Percentiles rank a stretch among this genome's conserved stretches.
Conservation (phyloP, 2,113 vertebrate species). For the Megatriorchis doriae region DNA sequence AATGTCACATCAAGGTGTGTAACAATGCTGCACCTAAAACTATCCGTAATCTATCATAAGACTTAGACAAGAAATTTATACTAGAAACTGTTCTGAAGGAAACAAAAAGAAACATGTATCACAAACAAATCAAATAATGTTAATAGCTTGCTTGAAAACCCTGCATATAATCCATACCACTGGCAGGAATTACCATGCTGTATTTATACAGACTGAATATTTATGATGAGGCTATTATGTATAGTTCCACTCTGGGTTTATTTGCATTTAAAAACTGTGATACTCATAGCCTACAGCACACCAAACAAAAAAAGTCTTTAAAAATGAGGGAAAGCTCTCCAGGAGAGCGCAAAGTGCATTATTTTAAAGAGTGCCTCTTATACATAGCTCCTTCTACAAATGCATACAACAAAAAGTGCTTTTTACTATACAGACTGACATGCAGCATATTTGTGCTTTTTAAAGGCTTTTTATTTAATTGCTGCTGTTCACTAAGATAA, state of each 20-base stretch:
- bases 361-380: conserved; percentile 63
- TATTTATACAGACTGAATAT: not conserved
- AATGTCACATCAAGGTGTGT: not conserved
- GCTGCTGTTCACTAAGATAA: not conserved
- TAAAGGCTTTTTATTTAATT: conserved; percentile 4
- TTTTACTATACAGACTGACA: conserved; percentile 8
- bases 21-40: not conserved
- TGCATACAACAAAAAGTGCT: conserved; percentile 19
- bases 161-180: not conserved
- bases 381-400: not conserved
- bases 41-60: not conserved
- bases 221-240: not conserved
- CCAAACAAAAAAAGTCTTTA: not conserved
- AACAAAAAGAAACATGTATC: not conserved
- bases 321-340: conserved; percentile 27
- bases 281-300: not conserved
- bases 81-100: not conserved
- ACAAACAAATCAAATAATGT: not conserved
- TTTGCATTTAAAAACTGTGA: not conserved
- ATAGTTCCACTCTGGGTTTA: not conserved
- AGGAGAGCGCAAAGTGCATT: conserved; percentile 69
- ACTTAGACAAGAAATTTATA: not conserved
- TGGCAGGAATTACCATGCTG: not conserved
- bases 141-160: not conserved
- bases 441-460: conserved; percentile 22